Percentiles rank a stretch among this genome's conserved stretches.
These are phyloP conservation scores for Camarhynchus parvulus DNA, from an alignment of 2,113 vertebrate genomes.

Conservation along the genomic window DNA sequence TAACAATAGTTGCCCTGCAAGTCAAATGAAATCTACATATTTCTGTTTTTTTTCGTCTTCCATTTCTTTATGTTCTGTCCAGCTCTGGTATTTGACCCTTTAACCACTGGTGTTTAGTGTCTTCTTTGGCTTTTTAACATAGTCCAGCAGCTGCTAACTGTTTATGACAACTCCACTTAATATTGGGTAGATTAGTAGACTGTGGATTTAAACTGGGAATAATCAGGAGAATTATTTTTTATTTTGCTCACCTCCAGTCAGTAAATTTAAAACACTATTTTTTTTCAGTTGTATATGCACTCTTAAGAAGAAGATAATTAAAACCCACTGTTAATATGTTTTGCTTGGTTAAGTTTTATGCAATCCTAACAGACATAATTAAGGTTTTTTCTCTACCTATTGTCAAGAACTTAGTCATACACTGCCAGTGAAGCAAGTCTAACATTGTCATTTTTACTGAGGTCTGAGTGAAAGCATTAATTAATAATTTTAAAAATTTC, in stretches of 20 bases:
- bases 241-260: not conserved
- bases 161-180: not conserved
- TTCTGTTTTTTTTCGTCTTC: not conserved
- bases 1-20: not conserved
- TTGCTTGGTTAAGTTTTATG: not conserved
- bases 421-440: not conserved
- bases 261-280: not conserved
- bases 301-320: not conserved
- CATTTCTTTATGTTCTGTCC: not conserved
- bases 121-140: not conserved
- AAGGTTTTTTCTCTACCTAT: not conserved
- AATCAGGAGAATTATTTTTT: not conserved
- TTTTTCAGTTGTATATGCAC: not conserved
- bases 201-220: not conserved
- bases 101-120: not conserved
- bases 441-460: not conserved
- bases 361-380: not conserved
- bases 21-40: not conserved
- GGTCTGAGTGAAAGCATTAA: not conserved
- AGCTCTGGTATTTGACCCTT: not conserved
- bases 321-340: not conserved
- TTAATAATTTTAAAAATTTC: not conserved
- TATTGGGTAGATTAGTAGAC: not conserved
- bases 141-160: not conserved
- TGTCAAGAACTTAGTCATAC: not conserved